A percentile compares a stretch with the other conserved stretches of the same genome.
These are phyloP conservation scores for Pseudorhiza aurosa DNA, from an alignment of 30 jellyfish, hydroid and myxozoan species.

Conservation along the genomic window DNA sequence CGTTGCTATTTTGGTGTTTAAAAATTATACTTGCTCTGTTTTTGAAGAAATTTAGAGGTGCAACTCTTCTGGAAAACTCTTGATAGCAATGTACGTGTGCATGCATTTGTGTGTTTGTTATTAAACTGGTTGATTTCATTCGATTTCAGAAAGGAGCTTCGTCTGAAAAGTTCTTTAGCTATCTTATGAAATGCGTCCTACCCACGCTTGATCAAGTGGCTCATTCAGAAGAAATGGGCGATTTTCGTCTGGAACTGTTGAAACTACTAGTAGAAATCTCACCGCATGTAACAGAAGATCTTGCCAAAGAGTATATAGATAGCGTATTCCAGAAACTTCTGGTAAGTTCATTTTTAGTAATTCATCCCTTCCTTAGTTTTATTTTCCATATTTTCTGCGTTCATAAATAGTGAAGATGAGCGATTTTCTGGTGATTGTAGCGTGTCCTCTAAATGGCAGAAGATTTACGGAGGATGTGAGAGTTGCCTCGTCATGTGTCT, in stretches of 20 bases:
- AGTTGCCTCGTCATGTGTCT: too few species aligned
- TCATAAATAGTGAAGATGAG: too few species aligned
- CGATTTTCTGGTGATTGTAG: too few species aligned
- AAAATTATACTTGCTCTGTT: too few species aligned
- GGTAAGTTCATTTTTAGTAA: too few species aligned
- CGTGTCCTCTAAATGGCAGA: too few species aligned
- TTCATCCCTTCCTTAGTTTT: too few species aligned
- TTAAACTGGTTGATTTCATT: background rate
- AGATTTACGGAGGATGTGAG: too few species aligned
- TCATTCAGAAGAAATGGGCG: constrained; percentile 84
- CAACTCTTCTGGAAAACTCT: background rate
- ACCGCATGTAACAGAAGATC: constrained; percentile 80
- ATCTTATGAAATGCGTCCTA: constrained; percentile 74
- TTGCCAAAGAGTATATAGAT: constrained; percentile 76
- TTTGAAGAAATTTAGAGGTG: too few species aligned
- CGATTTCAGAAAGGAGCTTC: constrained; percentile 92
- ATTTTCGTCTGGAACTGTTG: constrained; percentile 85
- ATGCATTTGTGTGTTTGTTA: background rate
- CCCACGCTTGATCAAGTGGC: constrained; percentile 83
- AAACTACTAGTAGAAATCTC: constrained; percentile 85
- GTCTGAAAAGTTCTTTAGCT: constrained; percentile 79
- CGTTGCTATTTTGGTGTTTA: too few species aligned
- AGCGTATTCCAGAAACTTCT: constrained; percentile 64
- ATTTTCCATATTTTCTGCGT: too few species aligned
- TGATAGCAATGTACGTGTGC: background rate